A percentile compares a stretch with the other conserved stretches of the same genome.
Conservation (phyloP, 2,113 vertebrate genomes). For the Sander lucioperca region DNA sequence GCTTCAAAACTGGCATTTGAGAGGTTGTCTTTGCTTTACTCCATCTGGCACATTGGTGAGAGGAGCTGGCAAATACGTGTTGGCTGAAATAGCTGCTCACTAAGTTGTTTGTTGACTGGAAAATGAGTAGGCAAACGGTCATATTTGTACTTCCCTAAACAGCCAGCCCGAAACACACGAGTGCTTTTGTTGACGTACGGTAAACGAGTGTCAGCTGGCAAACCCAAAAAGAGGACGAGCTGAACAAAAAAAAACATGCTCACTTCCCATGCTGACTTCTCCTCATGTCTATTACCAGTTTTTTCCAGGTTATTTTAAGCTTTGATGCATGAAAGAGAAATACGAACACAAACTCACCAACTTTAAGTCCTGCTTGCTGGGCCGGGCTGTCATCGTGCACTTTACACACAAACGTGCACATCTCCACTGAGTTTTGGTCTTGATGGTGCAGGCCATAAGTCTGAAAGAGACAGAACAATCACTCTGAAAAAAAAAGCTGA, state of each 20-base stretch:
- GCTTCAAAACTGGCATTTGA: background rate
- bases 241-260: slow-evolving; percentile 10
- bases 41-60: slow-evolving; percentile 9
- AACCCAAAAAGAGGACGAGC: slow-evolving; percentile 23
- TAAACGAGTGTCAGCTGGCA: slow-evolving; percentile 35
- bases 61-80: slow-evolving; percentile 14
- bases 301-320: slow-evolving; percentile 41
- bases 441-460: slow-evolving; percentile 96
- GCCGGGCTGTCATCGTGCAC: slow-evolving; percentile 92
- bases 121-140: slow-evolving; percentile 55
- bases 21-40: background rate
- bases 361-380: slow-evolving; percentile 89
- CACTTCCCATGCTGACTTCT: slow-evolving; percentile 38
- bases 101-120: slow-evolving; percentile 50
- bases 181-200: slow-evolving; percentile 57
- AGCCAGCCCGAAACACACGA: slow-evolving; percentile 31
- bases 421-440: slow-evolving; percentile 93
- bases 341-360: slow-evolving; percentile 85
- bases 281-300: background rate
- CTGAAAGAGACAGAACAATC: slow-evolving; percentile 77
- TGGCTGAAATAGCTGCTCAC: slow-evolving; percentile 1
- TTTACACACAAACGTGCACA: slow-evolving; percentile 97
- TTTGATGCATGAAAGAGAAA: background rate
- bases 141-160: slow-evolving; percentile 68
- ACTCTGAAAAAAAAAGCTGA: background rate